Conservation (phyloP, 1,140 invertebrate genomes). For the Aphaenogaster floridana region DNA sequence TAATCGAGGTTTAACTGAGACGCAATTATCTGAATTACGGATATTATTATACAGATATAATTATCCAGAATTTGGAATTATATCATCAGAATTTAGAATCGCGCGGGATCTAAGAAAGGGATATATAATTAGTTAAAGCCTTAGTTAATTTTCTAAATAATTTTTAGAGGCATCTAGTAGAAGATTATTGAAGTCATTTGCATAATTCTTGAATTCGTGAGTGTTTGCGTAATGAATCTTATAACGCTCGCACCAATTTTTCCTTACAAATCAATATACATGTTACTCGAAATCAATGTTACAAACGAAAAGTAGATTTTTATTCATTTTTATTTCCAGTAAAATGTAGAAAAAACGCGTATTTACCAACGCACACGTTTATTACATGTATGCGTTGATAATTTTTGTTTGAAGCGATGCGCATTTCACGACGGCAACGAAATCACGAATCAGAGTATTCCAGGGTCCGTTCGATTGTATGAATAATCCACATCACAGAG, state of each 20-base stretch:
- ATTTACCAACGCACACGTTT: neutral
- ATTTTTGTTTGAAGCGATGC: neutral
- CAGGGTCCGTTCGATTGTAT: slow-evolving; percentile 16
- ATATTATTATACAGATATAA: no score
- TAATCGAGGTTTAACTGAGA: slow-evolving; percentile 26
- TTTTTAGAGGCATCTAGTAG: neutral
- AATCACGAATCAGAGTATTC: slow-evolving; percentile 31
- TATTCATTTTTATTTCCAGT: neutral
- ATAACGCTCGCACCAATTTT: neutral
- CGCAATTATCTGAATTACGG: neutral
- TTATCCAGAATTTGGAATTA: neutral
- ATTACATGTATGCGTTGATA: neutral
- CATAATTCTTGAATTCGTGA: neutral
- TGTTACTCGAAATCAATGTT: neutral
- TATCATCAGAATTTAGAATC: neutral
- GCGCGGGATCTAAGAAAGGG: neutral
- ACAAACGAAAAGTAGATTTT: neutral
- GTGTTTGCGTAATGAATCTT: neutral
- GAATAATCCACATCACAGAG: slow-evolving; percentile 36
- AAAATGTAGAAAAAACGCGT: neutral
- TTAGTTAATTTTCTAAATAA: neutral
- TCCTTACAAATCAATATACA: neutral
- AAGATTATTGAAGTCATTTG: neutral
- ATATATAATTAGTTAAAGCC: neutral
- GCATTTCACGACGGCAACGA: neutral